These are phyloP conservation scores for Coremacera marginata DNA, from an alignment of 2,888 invertebrate genomes.

Conservation along the genomic window DNA sequence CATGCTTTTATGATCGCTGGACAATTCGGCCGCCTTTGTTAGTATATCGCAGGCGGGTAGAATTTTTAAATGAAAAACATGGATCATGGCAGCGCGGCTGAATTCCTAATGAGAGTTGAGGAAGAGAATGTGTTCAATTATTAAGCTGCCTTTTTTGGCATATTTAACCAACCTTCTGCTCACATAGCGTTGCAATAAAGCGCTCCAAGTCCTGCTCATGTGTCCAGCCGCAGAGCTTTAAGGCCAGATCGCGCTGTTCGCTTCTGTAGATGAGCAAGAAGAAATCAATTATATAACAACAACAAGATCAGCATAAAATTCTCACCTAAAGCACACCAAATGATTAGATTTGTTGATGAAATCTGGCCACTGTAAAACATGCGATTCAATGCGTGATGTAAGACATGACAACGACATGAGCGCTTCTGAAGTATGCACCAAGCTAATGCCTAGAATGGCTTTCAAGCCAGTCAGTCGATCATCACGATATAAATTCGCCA, in stretches of 20 bases:
- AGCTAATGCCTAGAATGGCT: slow-evolving; percentile 65
- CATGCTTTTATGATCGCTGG: slow-evolving; percentile 63
- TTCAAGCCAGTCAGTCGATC: slow-evolving; percentile 74
- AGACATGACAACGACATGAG: slow-evolving; percentile 51
- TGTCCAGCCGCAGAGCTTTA: slow-evolving; percentile 92
- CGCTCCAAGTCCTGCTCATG: slow-evolving; percentile 79
- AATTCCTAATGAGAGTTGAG: slow-evolving; percentile 71
- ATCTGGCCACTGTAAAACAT: slow-evolving; percentile 67
- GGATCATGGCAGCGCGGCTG: slow-evolving; percentile 90
- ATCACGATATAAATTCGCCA: slow-evolving; percentile 70
- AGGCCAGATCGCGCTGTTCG: slow-evolving; percentile 77
- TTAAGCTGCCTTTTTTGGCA: not conserved
- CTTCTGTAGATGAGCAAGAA: slow-evolving; percentile 71
- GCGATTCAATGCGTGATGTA: slow-evolving; percentile 62
- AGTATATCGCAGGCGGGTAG: slow-evolving; percentile 88
- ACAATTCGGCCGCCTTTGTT: slow-evolving; percentile 76
- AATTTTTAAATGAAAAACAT: slow-evolving; percentile 89
- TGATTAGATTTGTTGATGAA: slow-evolving; percentile 65
- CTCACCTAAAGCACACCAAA: slow-evolving; percentile 62
- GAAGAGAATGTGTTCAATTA: not conserved
- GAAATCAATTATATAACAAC: not conserved
- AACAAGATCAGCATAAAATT: slow-evolving; percentile 1
- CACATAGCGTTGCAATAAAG: slow-evolving; percentile 79
- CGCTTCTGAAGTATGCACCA: slow-evolving; percentile 60
- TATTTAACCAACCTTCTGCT: slow-evolving; percentile 70